A percentile compares a stretch with the other conserved stretches of the same genome.
Evolutionary conservation across 2,888 invertebrate genomes (phyloP).

Genomic region (Ectemnius continuus): DNA sequence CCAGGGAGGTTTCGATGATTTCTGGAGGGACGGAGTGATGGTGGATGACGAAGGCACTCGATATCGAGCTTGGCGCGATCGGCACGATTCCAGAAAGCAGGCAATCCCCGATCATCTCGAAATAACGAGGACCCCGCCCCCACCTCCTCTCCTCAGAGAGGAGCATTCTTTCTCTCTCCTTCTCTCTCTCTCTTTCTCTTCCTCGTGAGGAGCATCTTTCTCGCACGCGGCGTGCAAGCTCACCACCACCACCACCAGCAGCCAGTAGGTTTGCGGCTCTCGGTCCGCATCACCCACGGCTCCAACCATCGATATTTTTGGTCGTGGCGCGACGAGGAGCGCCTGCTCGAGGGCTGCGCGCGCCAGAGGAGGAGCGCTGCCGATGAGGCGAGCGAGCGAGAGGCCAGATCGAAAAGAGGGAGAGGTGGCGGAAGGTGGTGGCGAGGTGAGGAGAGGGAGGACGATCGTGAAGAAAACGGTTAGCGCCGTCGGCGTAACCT

Average conservation of each 20-base stretch:
- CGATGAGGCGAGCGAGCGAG: conserved; percentile 10
- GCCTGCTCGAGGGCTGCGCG: conserved; percentile 1
- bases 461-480: conserved; percentile 69
- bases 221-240: conserved; percentile 18
- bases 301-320: conserved; percentile 69
- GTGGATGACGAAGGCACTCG: conserved; percentile 30
- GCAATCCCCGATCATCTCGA: conserved; percentile 72
- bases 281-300: conserved; percentile 41
- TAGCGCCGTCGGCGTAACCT: conserved; percentile 75
- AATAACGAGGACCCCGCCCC: conserved; percentile 67
- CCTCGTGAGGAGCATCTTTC: conserved; percentile 10
- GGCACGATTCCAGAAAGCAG: conserved; percentile 71
- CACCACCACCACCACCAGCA: too few relatives aligned
- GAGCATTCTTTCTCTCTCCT: too few relatives aligned
- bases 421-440: conserved; percentile 6
- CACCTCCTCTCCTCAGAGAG: conserved; percentile 15
- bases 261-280: conserved; percentile 40
- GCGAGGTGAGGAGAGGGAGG: conserved; percentile 15
- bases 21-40: conserved; percentile 8
- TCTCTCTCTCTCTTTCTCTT: conserved; percentile 9
- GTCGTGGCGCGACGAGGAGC: conserved; percentile 57
- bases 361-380: conserved; percentile 16
- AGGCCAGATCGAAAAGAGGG: conserved; percentile 16
- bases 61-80: conserved; percentile 58
- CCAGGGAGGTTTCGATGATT: too few relatives aligned